Evolutionary conservation across 2,888 invertebrate species (phyloP), one percentile per base, ranked within the genome.

Genomic region (Phragmatobia fuliginosa): DNA sequence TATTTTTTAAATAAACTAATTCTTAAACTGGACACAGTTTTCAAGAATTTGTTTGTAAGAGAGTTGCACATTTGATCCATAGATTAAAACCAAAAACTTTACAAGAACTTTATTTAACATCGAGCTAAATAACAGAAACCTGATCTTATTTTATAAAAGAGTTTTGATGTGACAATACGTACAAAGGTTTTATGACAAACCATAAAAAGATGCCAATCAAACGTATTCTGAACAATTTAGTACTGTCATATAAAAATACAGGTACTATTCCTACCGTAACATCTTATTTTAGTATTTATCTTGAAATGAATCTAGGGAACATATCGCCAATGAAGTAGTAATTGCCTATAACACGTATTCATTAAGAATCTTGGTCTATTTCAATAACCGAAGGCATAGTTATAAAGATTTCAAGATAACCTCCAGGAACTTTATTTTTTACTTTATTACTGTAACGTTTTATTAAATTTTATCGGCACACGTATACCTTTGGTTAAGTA

Each of bases 201-300:
- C 64, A 75, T 78, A 72, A 81, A 83, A 68, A 58, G 38, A 73
- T 49, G 69, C 68, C 66, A 75, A 73, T 67, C 67, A 41, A 62
- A 33, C n/a, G 38, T 70, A 36, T 70, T 68, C 38, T 72, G 62
- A 11, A 69, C 28, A 75, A 70, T 73, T 75, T 75, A 79, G 41
- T 76, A 41, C 6, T 58, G 62, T 63, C 62, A 72, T 73, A 77
- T 79, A 77, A 83, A 81, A 75, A 74, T 71, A 70, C 77, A 63
- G 67, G 72, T 60, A 56, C 62, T 33, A 71, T 79, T 75, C 31
- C 16, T 63, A 71, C 73, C 56, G 58, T 75, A 70, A 76, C 70
- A 71, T 73, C 76, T 81, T 81, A 76, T 74, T 77, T 73, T 66
- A 76, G 62, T 31, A n/a, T 64, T 77, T 82, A 83, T 83, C 83